Evolutionary conservation across 2,888 invertebrate genomes (phyloP).

Genomic region (Oscheius sp.): DNA sequence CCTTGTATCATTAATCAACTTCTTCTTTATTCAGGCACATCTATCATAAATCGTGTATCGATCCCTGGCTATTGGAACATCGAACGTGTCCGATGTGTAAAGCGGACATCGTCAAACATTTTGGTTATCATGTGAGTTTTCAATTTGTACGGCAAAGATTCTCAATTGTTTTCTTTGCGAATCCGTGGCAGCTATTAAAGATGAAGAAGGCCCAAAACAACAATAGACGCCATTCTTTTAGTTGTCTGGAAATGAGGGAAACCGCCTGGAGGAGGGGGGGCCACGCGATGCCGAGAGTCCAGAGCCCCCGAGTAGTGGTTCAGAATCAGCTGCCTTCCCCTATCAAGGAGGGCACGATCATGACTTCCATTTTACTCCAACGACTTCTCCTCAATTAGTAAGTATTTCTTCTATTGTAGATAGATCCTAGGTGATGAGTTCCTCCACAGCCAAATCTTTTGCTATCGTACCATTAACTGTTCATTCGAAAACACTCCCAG

Average conservation of each 20-base stretch:
- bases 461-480: conserved; percentile 63
- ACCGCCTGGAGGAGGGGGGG: conserved; percentile 12
- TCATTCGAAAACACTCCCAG: conserved; percentile 37
- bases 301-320: conserved; percentile 26
- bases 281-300: conserved; percentile 26
- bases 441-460: conserved; percentile 52
- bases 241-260: conserved; percentile 14
- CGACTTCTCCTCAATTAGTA: conserved; percentile 27
- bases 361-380: conserved; percentile 9
- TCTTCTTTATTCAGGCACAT: conserved; percentile 79
- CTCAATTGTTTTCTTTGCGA: not conserved
- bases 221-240: not conserved
- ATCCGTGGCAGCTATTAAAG: not conserved
- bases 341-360: conserved; percentile 45
- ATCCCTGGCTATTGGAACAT: conserved; percentile 93
- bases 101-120: conserved; percentile 87
- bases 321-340: conserved; percentile 36
- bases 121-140: conserved; percentile 69
- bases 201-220: not conserved
- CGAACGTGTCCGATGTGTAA: conserved; percentile 96
- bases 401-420: not conserved
- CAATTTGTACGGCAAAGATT: not conserved
- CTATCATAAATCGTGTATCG: conserved; percentile 93
- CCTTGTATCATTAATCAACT: not conserved
- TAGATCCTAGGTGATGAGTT: conserved; percentile 56